Percentiles rank a stretch among this genome's conserved stretches.
These are phyloP conservation scores for Macrosiphum euphorbiae DNA, from an alignment of 2,888 invertebrate species.

Conservation along the genomic window DNA sequence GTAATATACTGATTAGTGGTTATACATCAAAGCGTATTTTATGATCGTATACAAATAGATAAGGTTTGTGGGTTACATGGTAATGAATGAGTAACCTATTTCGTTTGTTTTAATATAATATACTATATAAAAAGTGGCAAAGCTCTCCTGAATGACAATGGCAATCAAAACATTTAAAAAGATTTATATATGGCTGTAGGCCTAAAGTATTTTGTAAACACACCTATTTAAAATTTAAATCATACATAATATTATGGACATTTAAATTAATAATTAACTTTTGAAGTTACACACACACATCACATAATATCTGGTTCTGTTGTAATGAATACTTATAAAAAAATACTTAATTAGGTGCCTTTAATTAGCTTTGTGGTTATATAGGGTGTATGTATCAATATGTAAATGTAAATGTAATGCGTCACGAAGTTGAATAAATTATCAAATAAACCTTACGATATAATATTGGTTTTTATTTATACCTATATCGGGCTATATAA, in stretches of 20 bases:
- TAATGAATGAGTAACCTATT: conserved; percentile 10
- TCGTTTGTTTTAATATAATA: not conserved
- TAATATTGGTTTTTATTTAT: not conserved
- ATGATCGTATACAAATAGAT: conserved; percentile 13
- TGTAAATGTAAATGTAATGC: not conserved
- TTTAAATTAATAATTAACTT: not conserved
- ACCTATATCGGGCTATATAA: not conserved
- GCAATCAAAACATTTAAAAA: not conserved
- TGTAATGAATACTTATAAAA: not conserved
- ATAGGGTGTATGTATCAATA: not conserved
- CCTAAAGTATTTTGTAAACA: not conserved
- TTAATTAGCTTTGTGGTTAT: too few species aligned
- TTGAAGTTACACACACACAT: not conserved
- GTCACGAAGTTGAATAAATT: not conserved
- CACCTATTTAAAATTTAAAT: not conserved
- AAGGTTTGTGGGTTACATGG: not conserved
- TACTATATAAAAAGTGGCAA: not conserved
- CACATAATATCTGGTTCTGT: not conserved
- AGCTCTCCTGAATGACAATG: not conserved
- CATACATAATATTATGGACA: not conserved
- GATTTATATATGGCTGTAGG: not conserved
- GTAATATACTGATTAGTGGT: not conserved
- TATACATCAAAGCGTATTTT: conserved; percentile 20
- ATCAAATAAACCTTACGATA: not conserved
- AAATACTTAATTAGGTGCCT: not conserved